Evolutionary conservation across 1,140 invertebrate genomes (phyloP).

Genomic region (Orius insidiosus): DNA sequence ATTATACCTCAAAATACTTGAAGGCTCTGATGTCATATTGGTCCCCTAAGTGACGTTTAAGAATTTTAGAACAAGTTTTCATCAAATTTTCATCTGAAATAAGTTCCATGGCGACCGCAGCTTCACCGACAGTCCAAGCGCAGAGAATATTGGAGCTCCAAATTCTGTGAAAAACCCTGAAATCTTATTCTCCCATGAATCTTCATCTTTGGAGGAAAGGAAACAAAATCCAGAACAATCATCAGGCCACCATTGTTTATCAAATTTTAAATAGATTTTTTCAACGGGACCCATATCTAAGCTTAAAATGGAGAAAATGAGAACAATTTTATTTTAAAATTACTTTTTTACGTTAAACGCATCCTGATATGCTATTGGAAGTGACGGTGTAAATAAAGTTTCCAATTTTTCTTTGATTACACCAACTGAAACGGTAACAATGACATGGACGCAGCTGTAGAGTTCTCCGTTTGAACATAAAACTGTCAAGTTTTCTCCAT

Average conservation of each 20-base stretch:
- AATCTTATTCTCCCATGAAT: slow-evolving; percentile 39
- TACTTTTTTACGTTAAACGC: slow-evolving; percentile 34
- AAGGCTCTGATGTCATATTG: slow-evolving; percentile 19
- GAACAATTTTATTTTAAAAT: no score
- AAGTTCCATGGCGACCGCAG: slow-evolving; percentile 33
- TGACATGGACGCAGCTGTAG: slow-evolving; percentile 41
- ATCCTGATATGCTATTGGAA: slow-evolving; percentile 38
- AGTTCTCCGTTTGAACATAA: slow-evolving; percentile 37
- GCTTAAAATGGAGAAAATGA: slow-evolving; percentile 24
- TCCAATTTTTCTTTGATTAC: slow-evolving; percentile 39
- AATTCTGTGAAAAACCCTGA: slow-evolving; percentile 45
- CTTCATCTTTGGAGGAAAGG: slow-evolving; percentile 7
- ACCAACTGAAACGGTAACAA: slow-evolving; percentile 47
- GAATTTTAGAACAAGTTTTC: slow-evolving; percentile 27
- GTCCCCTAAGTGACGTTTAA: slow-evolving; percentile 27
- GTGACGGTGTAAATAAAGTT: slow-evolving; percentile 37
- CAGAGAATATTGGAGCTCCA: slow-evolving; percentile 45
- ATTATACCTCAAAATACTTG: slow-evolving; percentile 14
- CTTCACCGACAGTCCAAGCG: slow-evolving; percentile 38
- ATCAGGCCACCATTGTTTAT: slow-evolving; percentile 40
- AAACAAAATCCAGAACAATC: slow-evolving; percentile 27
- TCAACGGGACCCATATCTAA: slow-evolving; percentile 51
- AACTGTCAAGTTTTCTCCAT: slow-evolving; percentile 23
- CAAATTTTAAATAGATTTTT: slow-evolving; percentile 57
- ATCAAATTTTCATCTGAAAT: slow-evolving; percentile 30